Base-by-base conservation (phyloP, 2,888 invertebrate genomes). In the Spicauda simplicius region DNA sequence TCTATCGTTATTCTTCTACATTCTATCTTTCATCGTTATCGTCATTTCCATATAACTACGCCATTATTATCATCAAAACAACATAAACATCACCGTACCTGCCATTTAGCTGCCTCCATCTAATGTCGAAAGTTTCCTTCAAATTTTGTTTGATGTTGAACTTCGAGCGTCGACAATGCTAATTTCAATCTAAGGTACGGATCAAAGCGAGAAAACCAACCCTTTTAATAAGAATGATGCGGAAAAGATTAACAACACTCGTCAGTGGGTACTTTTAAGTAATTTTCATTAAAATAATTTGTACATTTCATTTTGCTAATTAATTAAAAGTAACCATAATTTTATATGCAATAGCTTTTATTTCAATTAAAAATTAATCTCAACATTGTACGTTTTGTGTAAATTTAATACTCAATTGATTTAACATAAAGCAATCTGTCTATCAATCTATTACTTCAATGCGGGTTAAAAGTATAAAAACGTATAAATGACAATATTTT, bases 101-200 rank as follows among this genome's bases (percentile, higher is more conserved):
- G 14, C 12, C 7, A 14, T 14, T 41, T 3, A 41, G 25, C 3
- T 25, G 25, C 41, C 10, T 1, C 41, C 14, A 41, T 2, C 41
- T 41, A 2, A 41, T 25, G 58, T 58, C 58, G 41, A 11, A 58
- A 58, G 45, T 58, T 58, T 6, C 7, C 30, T 19, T 50, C 16
- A 12, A 48, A n/a, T 59, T 59, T 50, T 30, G 59, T 59, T 59
- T 59, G 50, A 59, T 48, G 55, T 55, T 30, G 12, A 55, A 63
- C 45, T 16, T 55, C 25, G 55, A 8, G 18, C 18, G 16, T 41
- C 45, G 12, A 63, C 45, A 55, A 55, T 45, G 30, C 63, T 63
- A 63, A 63, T 63, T 63, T 41, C 63, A 55, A 48, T 54, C 18
- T 19, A 48, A 30, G 18, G 55, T 55, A 55, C 55, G 63, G 62